These are phyloP conservation scores for Oasisia sp. DNA, from an alignment of 2,888 invertebrate species.

Conservation along the genomic window DNA sequence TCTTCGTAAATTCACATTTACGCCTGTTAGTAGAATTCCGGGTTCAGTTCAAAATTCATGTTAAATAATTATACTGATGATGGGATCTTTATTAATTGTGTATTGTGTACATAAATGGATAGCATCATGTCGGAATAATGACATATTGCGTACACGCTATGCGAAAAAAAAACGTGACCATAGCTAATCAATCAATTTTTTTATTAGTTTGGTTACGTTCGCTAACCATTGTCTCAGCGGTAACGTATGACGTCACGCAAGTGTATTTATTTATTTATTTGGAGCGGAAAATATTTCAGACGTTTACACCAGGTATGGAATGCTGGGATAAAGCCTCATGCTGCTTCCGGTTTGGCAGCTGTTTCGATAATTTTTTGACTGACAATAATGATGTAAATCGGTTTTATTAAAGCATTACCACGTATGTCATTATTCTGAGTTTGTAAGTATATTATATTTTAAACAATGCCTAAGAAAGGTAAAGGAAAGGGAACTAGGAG, in stretches of 20 bases:
- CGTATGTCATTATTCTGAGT: background rate
- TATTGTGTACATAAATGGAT: no score
- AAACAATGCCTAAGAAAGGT: background rate
- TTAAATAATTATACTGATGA: no score
- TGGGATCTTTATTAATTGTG: no score
- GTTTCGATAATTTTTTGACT: background rate
- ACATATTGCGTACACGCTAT: no score
- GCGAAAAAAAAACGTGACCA: no score
- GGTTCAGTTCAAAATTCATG: no score
- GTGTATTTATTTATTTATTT: no score
- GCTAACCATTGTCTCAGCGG: background rate
- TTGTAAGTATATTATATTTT: background rate
- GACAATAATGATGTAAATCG: background rate
- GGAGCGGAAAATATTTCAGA: background rate
- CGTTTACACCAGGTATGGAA: background rate
- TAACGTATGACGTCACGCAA: background rate
- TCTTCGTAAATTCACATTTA: no score
- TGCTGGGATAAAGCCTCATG: background rate
- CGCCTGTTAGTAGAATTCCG: no score
- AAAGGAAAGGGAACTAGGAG: background rate
- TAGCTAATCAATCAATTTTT: no score
- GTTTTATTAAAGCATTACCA: background rate
- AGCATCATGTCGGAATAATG: no score
- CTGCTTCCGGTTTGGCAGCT: conserved; percentile 13
- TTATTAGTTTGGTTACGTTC: no score